These are phyloP conservation scores for Lordiphosa clarofinis DNA, from an alignment of 1,140 invertebrate species.

Conservation along the genomic window DNA sequence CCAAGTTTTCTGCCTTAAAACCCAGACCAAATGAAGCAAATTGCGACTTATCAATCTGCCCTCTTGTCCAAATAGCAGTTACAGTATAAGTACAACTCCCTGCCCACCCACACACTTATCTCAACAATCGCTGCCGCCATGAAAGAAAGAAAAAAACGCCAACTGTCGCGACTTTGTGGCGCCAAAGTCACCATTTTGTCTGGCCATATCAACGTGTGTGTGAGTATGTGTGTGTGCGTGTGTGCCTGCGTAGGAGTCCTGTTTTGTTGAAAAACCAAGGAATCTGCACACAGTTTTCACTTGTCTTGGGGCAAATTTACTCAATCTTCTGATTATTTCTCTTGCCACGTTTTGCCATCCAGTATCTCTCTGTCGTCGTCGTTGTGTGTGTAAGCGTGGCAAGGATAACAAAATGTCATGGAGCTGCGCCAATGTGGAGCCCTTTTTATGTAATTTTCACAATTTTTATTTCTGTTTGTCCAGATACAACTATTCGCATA, in stretches of 20 bases:
- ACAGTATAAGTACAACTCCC: background rate
- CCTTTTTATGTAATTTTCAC: conserved; percentile 70
- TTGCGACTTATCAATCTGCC: too few relatives aligned
- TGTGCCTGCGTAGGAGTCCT: conserved; percentile 61
- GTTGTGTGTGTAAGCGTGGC: conserved; percentile 14
- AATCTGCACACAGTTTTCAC: conserved; percentile 59
- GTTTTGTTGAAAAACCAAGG: conserved; percentile 29
- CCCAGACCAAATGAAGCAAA: too few relatives aligned
- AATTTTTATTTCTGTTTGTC: conserved; percentile 53
- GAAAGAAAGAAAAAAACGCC: conserved; percentile 45
- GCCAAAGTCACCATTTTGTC: conserved; percentile 77
- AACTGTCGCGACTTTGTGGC: conserved; percentile 77
- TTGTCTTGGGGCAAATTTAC: conserved; percentile 48
- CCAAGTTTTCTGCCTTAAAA: too few relatives aligned
- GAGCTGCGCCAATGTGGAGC: conserved; percentile 69
- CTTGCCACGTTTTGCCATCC: background rate
- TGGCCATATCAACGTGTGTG: conserved; percentile 60
- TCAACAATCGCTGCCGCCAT: conserved; percentile 42
- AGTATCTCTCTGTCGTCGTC: background rate
- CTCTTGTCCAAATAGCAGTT: background rate
- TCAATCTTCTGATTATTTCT: conserved; percentile 39
- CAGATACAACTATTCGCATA: conserved; percentile 28
- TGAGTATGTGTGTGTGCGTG: conserved; percentile 26
- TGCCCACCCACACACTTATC: conserved; percentile 21
- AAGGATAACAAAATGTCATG: conserved; percentile 66